These are phyloP conservation scores for Tapirus terrestris DNA, from an alignment of 2,113 vertebrate species.

Conservation along the genomic window DNA sequence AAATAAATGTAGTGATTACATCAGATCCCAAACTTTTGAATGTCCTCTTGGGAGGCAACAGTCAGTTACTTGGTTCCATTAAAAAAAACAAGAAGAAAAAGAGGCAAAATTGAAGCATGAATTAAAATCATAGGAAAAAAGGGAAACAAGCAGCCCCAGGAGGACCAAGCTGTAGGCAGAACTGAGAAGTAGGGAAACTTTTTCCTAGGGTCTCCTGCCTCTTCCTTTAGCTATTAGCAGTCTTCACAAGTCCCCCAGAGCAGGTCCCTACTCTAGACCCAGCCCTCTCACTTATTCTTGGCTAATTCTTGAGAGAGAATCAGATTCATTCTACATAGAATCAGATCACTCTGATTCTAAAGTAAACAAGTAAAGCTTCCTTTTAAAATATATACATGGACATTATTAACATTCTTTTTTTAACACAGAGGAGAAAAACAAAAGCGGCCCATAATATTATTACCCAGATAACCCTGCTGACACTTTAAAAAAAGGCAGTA, in stretches of 20 bases:
- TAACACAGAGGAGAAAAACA: slow-evolving; percentile 7
- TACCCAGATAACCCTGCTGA: background rate
- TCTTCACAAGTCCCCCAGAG: background rate
- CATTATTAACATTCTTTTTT: background rate
- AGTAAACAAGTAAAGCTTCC: background rate
- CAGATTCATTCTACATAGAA: background rate
- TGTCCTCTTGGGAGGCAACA: background rate
- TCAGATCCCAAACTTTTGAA: slow-evolving; percentile 32
- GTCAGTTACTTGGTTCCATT: background rate
- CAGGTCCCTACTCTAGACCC: background rate
- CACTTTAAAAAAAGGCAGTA: background rate
- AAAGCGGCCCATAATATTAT: background rate
- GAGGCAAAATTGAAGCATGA: background rate
- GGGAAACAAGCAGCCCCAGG: background rate
- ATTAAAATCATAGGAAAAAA: slow-evolving; percentile 2
- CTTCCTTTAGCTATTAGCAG: background rate
- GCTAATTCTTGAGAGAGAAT: background rate
- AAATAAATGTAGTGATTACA: slow-evolving; percentile 4
- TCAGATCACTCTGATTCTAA: background rate
- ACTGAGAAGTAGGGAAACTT: background rate
- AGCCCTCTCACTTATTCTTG: background rate
- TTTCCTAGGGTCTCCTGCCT: background rate
- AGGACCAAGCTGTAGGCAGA: background rate
- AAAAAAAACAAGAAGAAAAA: background rate
- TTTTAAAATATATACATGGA: background rate